Base-by-base conservation (phyloP, 2,797 vertebrate species). In the Protosalanx chinensis region DNA sequence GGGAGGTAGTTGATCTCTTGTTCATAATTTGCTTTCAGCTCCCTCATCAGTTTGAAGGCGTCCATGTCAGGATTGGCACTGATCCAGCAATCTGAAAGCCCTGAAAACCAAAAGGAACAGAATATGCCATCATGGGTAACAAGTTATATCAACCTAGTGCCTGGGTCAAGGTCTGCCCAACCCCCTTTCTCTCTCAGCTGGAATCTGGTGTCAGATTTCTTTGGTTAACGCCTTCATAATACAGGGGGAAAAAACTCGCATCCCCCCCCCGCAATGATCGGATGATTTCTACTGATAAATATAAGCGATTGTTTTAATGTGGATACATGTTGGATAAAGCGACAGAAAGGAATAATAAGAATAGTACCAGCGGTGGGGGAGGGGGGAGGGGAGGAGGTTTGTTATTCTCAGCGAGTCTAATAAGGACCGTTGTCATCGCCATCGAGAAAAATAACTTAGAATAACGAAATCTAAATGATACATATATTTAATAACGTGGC, bases 1-100 rank as follows among this genome's bases (percentile, higher is more conserved):
- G 97, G 97, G 68, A 96, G 92, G 75, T 94, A 99, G 75, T 92
- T 76, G 18, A 78, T 90, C 84, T 98, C 97, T 84, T 93, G 94
- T 53, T 98, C 96, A 79, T 92, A 85, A 68, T 97, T 95, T 32
- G 93, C 77, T 85, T 89, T 94, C 84, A 98, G 90, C 83, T 98
- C 94, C 82, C 95, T 96, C 84, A 97, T 94, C 57, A 98, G 93
- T 86, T 91, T 95, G 80, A 93, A 91, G 68, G 86, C 93, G 56
- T 97, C 94, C 81, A 93, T 94, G 64, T 83, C 72, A 84, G 74
- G 79, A 86, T 87, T 79, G 89, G 67, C 75, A 61, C 77, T 3
- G 56, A 70, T 53, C 74, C 71, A 57, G 53, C 12, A 56, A 63
- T 64, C 7, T 56, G 18, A 41, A 0, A 72, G 66, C 65, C 79